Conservation (phyloP, 2,888 invertebrate genomes). For the Aspidiotus destructor region DNA sequence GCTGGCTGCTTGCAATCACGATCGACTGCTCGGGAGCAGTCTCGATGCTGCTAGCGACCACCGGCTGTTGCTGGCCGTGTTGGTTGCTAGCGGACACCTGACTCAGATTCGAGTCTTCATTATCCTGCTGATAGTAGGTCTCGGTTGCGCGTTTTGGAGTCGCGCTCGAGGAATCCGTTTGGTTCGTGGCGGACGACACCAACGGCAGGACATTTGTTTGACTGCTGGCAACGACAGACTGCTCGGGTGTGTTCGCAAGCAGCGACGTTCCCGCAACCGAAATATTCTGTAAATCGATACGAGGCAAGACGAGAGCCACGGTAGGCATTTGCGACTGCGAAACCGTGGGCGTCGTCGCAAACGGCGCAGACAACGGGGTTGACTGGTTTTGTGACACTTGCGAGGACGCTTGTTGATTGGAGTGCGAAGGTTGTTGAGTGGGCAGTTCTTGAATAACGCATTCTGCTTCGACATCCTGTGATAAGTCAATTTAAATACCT, state of each 20-base stretch:
- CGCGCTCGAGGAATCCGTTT: slow-evolving; percentile 22
- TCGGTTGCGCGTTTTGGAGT: slow-evolving; percentile 14
- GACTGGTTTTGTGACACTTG: slow-evolving; percentile 55
- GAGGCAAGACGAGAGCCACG: slow-evolving; percentile 38
- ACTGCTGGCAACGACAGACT: slow-evolving; percentile 35
- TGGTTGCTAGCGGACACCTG: slow-evolving; percentile 35
- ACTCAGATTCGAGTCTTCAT: slow-evolving; percentile 32
- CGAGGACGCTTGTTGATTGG: slow-evolving; percentile 52
- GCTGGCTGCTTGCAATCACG: slow-evolving; percentile 42
- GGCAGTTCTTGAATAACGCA: slow-evolving; percentile 39
- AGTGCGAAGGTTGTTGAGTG: not conserved
- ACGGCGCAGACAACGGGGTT: slow-evolving; percentile 16
- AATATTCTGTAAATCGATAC: slow-evolving; percentile 42
- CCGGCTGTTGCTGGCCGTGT: slow-evolving; percentile 22
- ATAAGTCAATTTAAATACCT: not conserved
- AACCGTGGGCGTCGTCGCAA: slow-evolving; percentile 25
- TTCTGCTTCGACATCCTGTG: slow-evolving; percentile 47
- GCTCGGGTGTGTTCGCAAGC: slow-evolving; percentile 34
- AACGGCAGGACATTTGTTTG: slow-evolving; percentile 3
- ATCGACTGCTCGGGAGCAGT: slow-evolving; percentile 34
- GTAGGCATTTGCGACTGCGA: slow-evolving; percentile 36
- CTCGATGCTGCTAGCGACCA: slow-evolving; percentile 28
- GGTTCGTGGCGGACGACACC: slow-evolving; percentile 34
- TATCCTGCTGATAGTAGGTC: slow-evolving; percentile 26
- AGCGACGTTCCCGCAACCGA: slow-evolving; percentile 34